A percentile compares a stretch with the other conserved stretches of the same genome.
phyloP scores from a whole-genome alignment of 1,140 invertebrate species.

The Cherax quadricarinatus region DNA sequence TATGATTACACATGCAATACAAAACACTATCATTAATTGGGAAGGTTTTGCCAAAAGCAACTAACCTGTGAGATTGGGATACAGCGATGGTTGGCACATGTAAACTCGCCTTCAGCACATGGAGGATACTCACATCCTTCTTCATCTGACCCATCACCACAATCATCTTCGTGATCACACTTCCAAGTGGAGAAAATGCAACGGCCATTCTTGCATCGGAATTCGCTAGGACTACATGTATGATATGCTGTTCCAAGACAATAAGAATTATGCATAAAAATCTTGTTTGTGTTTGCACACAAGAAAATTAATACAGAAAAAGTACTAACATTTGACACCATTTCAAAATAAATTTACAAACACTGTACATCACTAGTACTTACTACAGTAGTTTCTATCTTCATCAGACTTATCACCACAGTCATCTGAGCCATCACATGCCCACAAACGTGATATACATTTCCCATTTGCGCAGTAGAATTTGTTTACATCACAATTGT shows the following conservation, averaged over 20 bases:
- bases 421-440: conserved; percentile 96
- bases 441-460: conserved; percentile 97
- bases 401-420: conserved; percentile 97
- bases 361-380: conserved; percentile 75
- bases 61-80: conserved; percentile 86
- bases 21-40: no score
- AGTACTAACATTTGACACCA: no score
- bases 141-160: conserved; percentile 94
- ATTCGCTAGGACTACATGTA: conserved; percentile 94
- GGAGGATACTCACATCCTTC: conserved; percentile 92
- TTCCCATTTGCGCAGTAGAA: conserved; percentile 96
- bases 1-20: no score
- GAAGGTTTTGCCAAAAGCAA: neutral
- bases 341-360: neutral
- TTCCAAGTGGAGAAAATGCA: conserved; percentile 97
- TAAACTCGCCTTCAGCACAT: conserved; percentile 94
- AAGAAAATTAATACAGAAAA: no score
- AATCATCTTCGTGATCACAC: conserved; percentile 97
- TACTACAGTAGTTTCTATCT: conserved; percentile 92
- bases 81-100: conserved; percentile 93
- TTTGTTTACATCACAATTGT: conserved; percentile 90
- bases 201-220: conserved; percentile 94
- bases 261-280: neutral
- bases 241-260: conserved; percentile 84
- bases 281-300: neutral